phyloP scores from a whole-genome alignment of 2,113 vertebrate genomes.

The Tragelaphus imberbis region DNA sequence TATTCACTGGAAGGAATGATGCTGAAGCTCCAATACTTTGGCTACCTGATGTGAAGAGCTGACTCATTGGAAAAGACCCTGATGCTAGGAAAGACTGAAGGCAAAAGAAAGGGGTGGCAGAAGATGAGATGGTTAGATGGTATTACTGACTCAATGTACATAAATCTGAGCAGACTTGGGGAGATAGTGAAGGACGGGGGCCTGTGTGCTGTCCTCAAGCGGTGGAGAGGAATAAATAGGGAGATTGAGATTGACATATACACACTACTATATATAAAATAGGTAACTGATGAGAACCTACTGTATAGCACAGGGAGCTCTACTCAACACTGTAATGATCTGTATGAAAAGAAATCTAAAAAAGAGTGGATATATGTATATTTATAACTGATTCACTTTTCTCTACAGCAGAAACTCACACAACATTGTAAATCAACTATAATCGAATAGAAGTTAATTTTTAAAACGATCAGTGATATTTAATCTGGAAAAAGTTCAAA shows the following conservation, averaged over 20 bases:
- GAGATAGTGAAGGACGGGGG: not conserved
- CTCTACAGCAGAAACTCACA: not conserved
- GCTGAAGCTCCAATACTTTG: not conserved
- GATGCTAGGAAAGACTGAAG: not conserved
- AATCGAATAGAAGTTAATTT: not conserved
- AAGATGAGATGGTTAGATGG: not conserved
- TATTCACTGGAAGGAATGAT: not conserved
- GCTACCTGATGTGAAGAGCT: not conserved
- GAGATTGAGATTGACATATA: not conserved
- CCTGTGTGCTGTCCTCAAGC: not conserved
- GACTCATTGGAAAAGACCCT: not conserved
- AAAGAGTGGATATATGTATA: not conserved
- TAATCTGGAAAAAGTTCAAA: not conserved
- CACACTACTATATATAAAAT: not conserved
- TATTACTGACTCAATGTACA: not conserved
- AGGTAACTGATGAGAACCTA: not conserved
- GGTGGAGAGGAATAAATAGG: not conserved
- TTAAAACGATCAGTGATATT: not conserved
- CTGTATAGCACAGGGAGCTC: not conserved
- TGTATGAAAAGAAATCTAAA: not conserved
- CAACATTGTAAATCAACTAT: not conserved
- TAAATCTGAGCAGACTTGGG: not conserved
- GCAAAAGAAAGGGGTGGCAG: not conserved
- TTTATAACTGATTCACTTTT: not conserved
- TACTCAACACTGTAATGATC: not conserved